Conservation (phyloP, 2,888 invertebrate genomes). For the Thymelicus acteon region DNA sequence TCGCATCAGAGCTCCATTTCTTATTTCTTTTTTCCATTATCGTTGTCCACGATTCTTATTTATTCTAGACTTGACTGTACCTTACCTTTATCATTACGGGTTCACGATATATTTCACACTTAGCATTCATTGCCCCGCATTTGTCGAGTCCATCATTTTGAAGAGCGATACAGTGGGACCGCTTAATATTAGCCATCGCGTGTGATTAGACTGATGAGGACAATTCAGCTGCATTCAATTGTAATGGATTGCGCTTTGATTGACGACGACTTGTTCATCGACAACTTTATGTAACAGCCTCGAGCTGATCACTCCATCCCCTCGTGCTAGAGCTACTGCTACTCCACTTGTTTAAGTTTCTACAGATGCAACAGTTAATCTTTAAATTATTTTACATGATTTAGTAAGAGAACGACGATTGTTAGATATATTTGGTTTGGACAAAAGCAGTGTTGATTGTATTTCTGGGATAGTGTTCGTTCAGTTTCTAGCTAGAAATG, state of each 20-base stretch:
- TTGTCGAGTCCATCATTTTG: constrained; percentile 2
- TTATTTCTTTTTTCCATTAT: too few species aligned
- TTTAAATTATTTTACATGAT: too few species aligned
- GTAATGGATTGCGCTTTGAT: constrained; percentile 46
- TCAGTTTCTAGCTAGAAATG: too few species aligned
- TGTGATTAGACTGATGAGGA: constrained; percentile 38
- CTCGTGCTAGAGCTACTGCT: constrained; percentile 12
- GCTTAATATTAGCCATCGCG: constrained; percentile 31
- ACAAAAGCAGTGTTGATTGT: too few species aligned
- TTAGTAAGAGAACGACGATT: too few species aligned
- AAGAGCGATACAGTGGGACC: constrained; percentile 17
- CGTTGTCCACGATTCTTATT: background rate
- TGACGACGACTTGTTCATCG: constrained; percentile 39
- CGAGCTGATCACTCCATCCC: constrained; percentile 24
- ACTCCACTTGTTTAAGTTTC: background rate
- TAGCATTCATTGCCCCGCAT: constrained; percentile 21
- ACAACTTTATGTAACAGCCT: constrained; percentile 31
- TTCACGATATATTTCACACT: constrained; percentile 21
- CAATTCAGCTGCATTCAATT: constrained; percentile 44
- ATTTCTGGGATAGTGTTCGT: too few species aligned
- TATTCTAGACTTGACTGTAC: too few species aligned
- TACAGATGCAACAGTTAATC: constrained; percentile 8
- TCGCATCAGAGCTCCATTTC: too few species aligned
- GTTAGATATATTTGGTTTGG: too few species aligned
- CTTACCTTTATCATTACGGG: background rate